These are phyloP conservation scores for Orchestia grillus DNA, from an alignment of 1,140 invertebrate genomes.

Conservation along the genomic window DNA sequence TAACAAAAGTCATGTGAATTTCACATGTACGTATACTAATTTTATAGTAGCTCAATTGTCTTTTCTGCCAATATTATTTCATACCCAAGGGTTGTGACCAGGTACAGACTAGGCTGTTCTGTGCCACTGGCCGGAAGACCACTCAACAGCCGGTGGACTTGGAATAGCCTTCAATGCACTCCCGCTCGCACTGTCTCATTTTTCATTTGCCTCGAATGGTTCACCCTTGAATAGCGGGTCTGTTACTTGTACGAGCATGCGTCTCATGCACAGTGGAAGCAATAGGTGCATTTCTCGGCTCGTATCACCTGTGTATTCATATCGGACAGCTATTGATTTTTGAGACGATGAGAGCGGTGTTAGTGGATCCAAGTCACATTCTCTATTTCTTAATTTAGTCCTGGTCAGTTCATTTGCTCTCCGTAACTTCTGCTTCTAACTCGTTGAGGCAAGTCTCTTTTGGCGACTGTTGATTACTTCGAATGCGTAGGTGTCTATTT, in stretches of 20 bases:
- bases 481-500: not conserved
- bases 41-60: constrained; percentile 35
- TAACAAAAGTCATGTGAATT: constrained; percentile 24
- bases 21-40: constrained; percentile 45
- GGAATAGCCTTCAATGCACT: not conserved
- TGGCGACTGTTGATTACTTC: not conserved
- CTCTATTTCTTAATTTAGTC: not conserved
- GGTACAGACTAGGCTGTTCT: not conserved
- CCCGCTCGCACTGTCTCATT: not conserved
- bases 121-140: not conserved
- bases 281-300: not conserved
- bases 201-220: not conserved
- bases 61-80: not conserved
- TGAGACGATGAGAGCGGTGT: not conserved
- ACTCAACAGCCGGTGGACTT: not conserved
- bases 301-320: not conserved
- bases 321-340: not conserved
- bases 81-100: not conserved
- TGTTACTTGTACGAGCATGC: not conserved
- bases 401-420: constrained; percentile 46
- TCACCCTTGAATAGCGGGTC: not conserved
- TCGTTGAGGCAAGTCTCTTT: constrained; percentile 50
- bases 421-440: constrained; percentile 45
- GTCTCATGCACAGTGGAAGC: not conserved
- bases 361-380: not conserved